Evolutionary conservation across 2,113 vertebrate species (phyloP).

Genomic region (Bujurquina vittata): DNA sequence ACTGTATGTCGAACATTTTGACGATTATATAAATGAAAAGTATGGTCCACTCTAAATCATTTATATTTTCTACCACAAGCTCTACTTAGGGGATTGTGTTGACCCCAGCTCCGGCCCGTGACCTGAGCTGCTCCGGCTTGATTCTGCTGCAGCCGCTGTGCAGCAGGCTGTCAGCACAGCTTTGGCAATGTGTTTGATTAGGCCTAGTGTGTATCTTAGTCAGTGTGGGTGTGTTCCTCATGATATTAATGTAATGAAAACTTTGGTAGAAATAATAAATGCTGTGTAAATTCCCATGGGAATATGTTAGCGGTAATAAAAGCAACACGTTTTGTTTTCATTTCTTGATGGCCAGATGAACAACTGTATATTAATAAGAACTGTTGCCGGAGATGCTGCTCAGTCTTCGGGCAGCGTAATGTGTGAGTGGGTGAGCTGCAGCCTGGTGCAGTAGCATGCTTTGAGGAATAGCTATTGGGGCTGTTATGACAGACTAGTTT

Average conservation of each 20-base stretch:
- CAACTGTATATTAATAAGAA: conserved; percentile 9
- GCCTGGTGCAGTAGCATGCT: conserved; percentile 4
- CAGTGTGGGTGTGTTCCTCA: conserved; percentile 57
- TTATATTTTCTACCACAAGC: conserved; percentile 30
- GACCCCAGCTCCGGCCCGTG: conserved; percentile 47
- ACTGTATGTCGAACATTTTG: conserved; percentile 13
- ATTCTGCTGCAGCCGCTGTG: conserved; percentile 24
- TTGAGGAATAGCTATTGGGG: conserved; percentile 31
- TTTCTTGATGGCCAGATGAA: conserved; percentile 10
- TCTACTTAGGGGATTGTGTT: conserved; percentile 63
- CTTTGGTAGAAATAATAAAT: not conserved
- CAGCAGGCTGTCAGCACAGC: conserved; percentile 63
- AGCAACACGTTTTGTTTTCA: not conserved
- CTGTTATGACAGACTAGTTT: conserved; percentile 30
- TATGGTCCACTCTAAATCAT: not conserved
- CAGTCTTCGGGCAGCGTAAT: conserved; percentile 18
- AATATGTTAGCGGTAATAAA: not conserved
- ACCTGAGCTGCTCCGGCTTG: conserved; percentile 41
- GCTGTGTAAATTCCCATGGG: not conserved
- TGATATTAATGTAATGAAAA: conserved; percentile 14
- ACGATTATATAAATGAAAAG: not conserved
- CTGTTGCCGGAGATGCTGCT: conserved; percentile 46
- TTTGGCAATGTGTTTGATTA: conserved; percentile 49
- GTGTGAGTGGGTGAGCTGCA: conserved; percentile 35
- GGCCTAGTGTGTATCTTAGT: conserved; percentile 27